Conservation (phyloP, 2,113 vertebrate species). For the Campylorhamphus procurvoides region DNA sequence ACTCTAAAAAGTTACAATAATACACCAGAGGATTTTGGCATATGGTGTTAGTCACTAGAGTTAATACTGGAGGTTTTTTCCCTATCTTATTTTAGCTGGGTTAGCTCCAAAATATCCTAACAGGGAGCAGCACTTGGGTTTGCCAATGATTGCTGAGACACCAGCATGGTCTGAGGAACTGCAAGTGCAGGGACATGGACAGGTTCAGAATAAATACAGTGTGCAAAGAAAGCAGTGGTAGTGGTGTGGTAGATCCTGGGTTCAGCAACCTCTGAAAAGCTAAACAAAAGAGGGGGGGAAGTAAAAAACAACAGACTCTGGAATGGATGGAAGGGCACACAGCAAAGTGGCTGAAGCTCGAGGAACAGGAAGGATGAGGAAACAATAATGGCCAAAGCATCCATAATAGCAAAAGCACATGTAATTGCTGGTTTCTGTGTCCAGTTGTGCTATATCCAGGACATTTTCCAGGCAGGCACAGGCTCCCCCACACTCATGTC, state of each 20-base stretch:
- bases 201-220: not conserved
- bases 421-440: not conserved
- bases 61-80: not conserved
- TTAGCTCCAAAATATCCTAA: not conserved
- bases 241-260: not conserved
- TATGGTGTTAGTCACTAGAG: not conserved
- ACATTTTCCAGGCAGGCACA: not conserved
- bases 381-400: not conserved
- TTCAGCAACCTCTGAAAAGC: not conserved
- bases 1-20: not conserved
- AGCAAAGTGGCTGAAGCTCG: not conserved
- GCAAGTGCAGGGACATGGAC: not conserved
- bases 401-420: not conserved
- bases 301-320: not conserved
- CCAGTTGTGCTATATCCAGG: fast-evolving
- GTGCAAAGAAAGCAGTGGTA: not conserved
- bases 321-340: not conserved
- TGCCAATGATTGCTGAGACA: not conserved
- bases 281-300: not conserved
- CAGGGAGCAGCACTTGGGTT: not conserved
- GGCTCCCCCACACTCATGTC: not conserved
- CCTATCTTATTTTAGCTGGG: not conserved
- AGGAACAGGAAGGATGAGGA: not conserved
- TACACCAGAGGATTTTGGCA: not conserved
- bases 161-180: not conserved